Base-by-base conservation (phyloP, 2,888 invertebrate species). In the Eupithecia exiguata region DNA sequence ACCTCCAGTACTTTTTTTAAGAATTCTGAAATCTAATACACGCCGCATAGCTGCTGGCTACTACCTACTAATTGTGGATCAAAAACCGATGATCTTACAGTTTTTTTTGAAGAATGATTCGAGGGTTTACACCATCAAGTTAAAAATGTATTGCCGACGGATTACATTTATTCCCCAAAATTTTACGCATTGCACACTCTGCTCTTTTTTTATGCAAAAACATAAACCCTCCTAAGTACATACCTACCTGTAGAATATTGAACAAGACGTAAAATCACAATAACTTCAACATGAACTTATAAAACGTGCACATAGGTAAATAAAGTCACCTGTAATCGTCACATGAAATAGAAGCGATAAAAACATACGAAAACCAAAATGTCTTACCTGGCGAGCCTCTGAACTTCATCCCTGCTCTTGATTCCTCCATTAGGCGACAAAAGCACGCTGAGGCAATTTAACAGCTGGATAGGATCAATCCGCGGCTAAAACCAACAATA, bases 381-480 rank as follows among this genome's bases (percentile, higher is more conserved):
- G 6, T 58, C 96, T 96, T 95, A 98, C 98, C 96, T 97, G 78
- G 97, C 97, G 82, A 99, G 95, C 82, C 98, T 96, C 81, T 96
- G 96, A 10, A 99, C 98, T 95, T 99, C 98, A 77, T 97, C 96
- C 82, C 96, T 95, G 85, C 98, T 98, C 87, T 97, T 96, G 84
- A 99, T 98, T 66, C 98, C 98, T 74, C 99, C 99, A 85, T 95
- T 96, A 18, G 96, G 96, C 71, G 97, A 96, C 79, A 99, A 93
- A 70, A 99, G 96, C 77, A 98, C 97, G 86, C 97, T 96, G 75
- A 99, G 96, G 90, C 98, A 98, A 90, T 97, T 97, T 78, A 99
- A 95, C 83, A 99, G 95, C 89, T 98, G 97, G 81, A 97, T 95
- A 70, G 98, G 98, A 92, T 98, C 98, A 87, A 98, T 98, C 68